Evolutionary conservation across 2,797 vertebrate genomes (phyloP), one percentile per base, ranked within the genome.

Genomic region (Thaleichthys pacificus): DNA sequence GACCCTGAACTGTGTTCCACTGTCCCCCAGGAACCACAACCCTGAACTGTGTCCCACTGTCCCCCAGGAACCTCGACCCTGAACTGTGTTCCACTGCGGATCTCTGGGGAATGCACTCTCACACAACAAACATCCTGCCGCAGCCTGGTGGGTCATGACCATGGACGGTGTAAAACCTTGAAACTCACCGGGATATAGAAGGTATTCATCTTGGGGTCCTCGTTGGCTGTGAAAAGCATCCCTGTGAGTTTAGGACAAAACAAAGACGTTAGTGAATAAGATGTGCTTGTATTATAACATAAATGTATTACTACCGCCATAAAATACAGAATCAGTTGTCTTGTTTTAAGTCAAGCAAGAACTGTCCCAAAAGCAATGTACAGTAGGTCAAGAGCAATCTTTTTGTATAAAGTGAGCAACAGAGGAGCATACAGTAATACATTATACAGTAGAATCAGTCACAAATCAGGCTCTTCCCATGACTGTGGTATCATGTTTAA

Each of bases 181-280:
- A 75, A 51, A 94, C 97, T 96, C 91, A 99, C 98, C 38, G 98
- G 98, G 75, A 99, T 93, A 80, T 99, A 99, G 86, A 97, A 99
- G 19, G 96, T 97, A 87, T 93, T 97, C 97, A 99, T 99, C 93
- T 98, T 99, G 67, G 97, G 95, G 56, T 95, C 93, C 91, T 99
- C 98, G 19, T 94, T 98, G 84, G 96, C 98, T n/a, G 96, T 98
- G 80, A 99, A 95, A 7, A 99, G 91, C 97, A 99, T 97, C 85
- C 98, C 98, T 99, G 84, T 54, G 61, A 56, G 74, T 19, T 1
- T 35, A 3, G 57, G 22, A 32, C 54, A 54, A 9, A 9, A 76
- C 6, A 1, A 69, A 32, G 51, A 1, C 2, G 2, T 14, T 61
- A 4, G 14, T 19, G 17, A 75, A 28, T 5, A 69, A 69, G 35